A percentile compares a stretch with the other conserved stretches of the same genome.
Evolutionary conservation across 1,140 invertebrate species (phyloP).

Genomic region (Portunus trituberculatus): DNA sequence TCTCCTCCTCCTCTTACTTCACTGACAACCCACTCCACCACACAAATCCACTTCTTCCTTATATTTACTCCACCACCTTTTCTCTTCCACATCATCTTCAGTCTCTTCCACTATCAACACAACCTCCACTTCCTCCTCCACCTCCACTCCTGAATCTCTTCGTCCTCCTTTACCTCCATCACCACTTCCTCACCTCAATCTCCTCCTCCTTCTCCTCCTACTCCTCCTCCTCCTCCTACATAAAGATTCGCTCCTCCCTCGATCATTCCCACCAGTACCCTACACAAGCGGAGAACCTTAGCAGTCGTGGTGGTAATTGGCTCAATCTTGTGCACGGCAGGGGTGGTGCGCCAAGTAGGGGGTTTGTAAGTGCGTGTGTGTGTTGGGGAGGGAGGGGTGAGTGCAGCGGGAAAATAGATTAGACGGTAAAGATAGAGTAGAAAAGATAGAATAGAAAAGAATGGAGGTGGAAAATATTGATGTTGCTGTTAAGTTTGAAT

Average conservation of each 20-base stretch:
- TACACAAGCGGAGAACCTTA: neutral
- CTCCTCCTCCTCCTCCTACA: neutral
- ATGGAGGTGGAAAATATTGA: no score
- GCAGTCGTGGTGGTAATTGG: neutral
- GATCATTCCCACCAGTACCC: neutral
- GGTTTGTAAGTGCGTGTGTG: neutral
- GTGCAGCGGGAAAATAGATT: neutral
- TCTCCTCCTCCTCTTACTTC: no score
- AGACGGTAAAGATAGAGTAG: neutral
- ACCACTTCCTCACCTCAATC: neutral
- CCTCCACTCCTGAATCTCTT: neutral
- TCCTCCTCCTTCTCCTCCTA: neutral
- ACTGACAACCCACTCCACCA: no score
- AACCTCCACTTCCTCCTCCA: neutral
- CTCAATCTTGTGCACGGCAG: neutral
- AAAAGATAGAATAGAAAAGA: neutral
- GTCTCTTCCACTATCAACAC: neutral
- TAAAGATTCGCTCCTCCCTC: neutral
- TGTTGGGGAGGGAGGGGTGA: neutral
- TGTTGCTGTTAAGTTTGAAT: no score
- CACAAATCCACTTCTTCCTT: no score
- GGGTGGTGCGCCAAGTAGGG: neutral
- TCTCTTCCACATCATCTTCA: neutral
- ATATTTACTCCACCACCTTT: neutral
- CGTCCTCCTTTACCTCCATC: neutral